Conservation (phyloP, 2,797 vertebrate genomes). For the Yasuhikotakia modesta region DNA sequence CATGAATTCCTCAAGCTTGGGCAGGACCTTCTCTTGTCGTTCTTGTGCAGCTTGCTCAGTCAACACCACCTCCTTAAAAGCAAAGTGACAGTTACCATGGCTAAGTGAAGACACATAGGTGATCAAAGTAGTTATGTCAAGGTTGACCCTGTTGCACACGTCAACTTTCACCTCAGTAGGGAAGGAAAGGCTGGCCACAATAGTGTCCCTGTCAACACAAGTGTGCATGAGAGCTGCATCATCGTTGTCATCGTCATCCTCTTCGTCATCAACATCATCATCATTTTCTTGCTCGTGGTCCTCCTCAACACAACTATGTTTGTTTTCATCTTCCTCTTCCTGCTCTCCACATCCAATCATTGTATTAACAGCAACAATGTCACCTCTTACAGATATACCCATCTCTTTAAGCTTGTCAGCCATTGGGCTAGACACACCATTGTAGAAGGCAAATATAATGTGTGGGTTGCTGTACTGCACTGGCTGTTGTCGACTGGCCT, state of each 20-base stretch:
- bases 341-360: slow-evolving; percentile 52
- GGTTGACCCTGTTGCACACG: slow-evolving; percentile 83
- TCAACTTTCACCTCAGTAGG: slow-evolving; percentile 85
- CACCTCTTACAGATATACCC: slow-evolving; percentile 90
- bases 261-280: slow-evolving; percentile 9
- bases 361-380: slow-evolving; percentile 86
- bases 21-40: slow-evolving; percentile 83
- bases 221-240: slow-evolving; percentile 66
- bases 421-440: slow-evolving; percentile 90
- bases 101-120: slow-evolving; percentile 91
- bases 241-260: not conserved
- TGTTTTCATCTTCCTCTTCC: slow-evolving; percentile 61
- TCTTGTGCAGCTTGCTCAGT: slow-evolving; percentile 93
- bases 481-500: slow-evolving; percentile 87
- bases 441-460: slow-evolving; percentile 94
- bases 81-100: slow-evolving; percentile 86
- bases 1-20: slow-evolving; percentile 87
- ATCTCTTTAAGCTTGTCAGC: slow-evolving; percentile 87
- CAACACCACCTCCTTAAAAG: slow-evolving; percentile 91
- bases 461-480: slow-evolving; percentile 89
- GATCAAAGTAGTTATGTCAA: slow-evolving; percentile 96
- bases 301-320: slow-evolving; percentile 59
- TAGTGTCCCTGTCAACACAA: slow-evolving; percentile 80
- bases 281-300: slow-evolving; percentile 47
- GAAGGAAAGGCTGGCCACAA: slow-evolving; percentile 83